Evolutionary conservation across 2,797 vertebrate species (phyloP).

Genomic region (Dermochelys coriacea): DNA sequence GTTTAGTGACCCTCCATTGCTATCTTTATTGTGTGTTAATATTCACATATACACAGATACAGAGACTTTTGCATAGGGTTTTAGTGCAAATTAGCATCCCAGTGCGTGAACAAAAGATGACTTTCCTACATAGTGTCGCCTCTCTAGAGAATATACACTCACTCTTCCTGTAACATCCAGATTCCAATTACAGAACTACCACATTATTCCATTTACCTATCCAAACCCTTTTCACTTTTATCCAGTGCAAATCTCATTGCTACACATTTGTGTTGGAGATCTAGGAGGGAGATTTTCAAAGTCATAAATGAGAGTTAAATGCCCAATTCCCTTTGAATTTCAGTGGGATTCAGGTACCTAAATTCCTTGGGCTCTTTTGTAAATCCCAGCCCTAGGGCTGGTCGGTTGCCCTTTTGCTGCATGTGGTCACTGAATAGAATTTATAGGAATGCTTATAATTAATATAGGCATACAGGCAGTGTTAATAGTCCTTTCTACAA

Average conservation of each 20-base stretch:
- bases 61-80: neutral
- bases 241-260: neutral
- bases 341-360: neutral
- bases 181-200: neutral
- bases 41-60: neutral
- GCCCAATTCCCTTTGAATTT: neutral
- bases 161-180: neutral
- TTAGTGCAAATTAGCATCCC: neutral
- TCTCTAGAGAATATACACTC: neutral
- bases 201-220: neutral
- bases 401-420: neutral
- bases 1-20: neutral
- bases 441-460: neutral
- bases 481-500: neutral
- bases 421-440: rapidly evolving
- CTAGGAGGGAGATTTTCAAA: neutral
- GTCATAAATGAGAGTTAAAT: neutral
- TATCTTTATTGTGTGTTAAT: neutral
- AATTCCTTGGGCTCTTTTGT: neutral
- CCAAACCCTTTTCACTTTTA: neutral
- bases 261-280: neutral
- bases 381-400: neutral
- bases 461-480: neutral
- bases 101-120: neutral
- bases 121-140: neutral